Evolutionary conservation across 2,797 vertebrate genomes (phyloP).

Genomic region (Dipus sagitta): DNA sequence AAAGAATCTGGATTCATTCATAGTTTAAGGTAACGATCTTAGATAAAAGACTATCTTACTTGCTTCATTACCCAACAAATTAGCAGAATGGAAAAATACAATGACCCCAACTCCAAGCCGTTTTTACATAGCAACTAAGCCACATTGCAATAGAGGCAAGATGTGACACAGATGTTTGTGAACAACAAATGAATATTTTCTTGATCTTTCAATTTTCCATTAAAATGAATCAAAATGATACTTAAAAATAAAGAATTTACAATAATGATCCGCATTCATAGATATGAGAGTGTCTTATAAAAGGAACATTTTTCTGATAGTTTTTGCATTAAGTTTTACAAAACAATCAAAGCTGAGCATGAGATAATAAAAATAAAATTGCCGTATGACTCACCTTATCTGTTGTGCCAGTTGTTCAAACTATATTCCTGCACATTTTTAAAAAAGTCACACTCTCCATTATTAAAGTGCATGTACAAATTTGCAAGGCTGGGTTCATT

Average conservation of each 20-base stretch:
- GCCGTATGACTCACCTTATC: background rate
- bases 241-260: background rate
- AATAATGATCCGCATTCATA: background rate
- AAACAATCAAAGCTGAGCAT: background rate
- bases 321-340: background rate
- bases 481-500: background rate
- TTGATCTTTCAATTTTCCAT: background rate
- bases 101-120: background rate
- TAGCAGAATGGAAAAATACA: background rate
- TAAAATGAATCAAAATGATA: background rate
- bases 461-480: background rate
- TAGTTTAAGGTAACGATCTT: background rate
- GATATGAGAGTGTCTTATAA: background rate
- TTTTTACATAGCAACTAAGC: background rate
- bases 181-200: background rate
- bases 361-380: background rate
- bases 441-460: background rate
- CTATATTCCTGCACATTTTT: background rate
- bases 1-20: background rate
- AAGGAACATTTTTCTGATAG: background rate
- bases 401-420: background rate
- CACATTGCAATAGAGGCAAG: background rate
- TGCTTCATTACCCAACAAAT: slow-evolving; percentile 55
- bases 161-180: background rate
- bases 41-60: background rate